Evolutionary conservation across 1,140 invertebrate species (phyloP).

Genomic region (Drosophila rufa): DNA sequence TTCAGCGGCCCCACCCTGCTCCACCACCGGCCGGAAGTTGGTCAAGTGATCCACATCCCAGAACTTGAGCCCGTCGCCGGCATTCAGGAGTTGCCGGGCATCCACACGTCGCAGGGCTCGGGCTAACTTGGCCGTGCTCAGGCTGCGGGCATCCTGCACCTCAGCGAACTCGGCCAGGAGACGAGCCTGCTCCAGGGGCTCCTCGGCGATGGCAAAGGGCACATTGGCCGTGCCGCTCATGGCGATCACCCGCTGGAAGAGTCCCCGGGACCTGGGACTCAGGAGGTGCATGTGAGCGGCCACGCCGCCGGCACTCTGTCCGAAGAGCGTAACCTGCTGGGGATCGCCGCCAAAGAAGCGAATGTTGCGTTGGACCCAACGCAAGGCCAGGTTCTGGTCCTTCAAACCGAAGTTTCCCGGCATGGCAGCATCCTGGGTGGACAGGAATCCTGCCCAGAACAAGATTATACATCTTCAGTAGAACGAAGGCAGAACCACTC

Average conservation of each 20-base stretch:
- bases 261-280: constrained; percentile 81
- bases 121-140: constrained; percentile 63
- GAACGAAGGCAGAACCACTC: background rate
- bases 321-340: constrained; percentile 87
- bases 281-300: constrained; percentile 85
- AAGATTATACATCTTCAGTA: background rate
- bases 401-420: constrained; percentile 87
- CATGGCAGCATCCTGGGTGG: constrained; percentile 75
- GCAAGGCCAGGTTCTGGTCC: constrained; percentile 87
- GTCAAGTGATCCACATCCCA: constrained; percentile 85
- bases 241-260: constrained; percentile 86
- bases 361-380: constrained; percentile 85
- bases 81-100: constrained; percentile 69
- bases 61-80: constrained; percentile 76
- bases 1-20: constrained; percentile 39
- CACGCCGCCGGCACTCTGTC: constrained; percentile 87
- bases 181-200: constrained; percentile 84
- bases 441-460: constrained; percentile 73
- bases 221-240: constrained; percentile 88
- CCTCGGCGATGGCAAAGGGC: constrained; percentile 87
- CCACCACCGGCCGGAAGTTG: constrained; percentile 85
- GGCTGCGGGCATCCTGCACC: constrained; percentile 43
- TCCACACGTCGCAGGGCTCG: constrained; percentile 82
- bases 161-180: constrained; percentile 56
- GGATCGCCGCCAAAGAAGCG: constrained; percentile 85